phyloP scores from a whole-genome alignment of 2,888 invertebrate species.

The Gryllus longicercus region DNA sequence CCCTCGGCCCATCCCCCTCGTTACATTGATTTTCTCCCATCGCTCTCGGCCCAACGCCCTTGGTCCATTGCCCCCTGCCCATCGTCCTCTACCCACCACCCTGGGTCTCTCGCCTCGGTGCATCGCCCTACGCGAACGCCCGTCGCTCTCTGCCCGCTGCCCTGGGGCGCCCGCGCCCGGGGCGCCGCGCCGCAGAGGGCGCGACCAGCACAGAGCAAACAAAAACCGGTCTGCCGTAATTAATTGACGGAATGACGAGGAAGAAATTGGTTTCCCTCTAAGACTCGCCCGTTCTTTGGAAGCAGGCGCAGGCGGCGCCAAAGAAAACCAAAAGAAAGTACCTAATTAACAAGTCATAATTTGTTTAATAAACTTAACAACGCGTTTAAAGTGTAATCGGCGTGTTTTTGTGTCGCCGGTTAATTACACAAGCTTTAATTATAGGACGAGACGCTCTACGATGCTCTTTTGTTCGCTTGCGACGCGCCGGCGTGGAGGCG shows the following conservation, averaged over 20 bases:
- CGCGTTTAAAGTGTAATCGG: slow-evolving; percentile 30
- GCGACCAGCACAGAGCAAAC: not conserved
- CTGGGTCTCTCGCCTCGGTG: no score
- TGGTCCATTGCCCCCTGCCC: no score
- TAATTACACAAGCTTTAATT: slow-evolving; percentile 22
- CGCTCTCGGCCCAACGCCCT: no score
- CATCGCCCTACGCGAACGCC: no score
- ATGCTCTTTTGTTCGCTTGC: slow-evolving; percentile 1
- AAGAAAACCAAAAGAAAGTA: not conserved
- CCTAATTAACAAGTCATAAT: slow-evolving; percentile 32
- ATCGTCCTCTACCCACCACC: no score
- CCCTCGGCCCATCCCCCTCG: no score
- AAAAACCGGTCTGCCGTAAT: slow-evolving; percentile 23
- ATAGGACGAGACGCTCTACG: not conserved
- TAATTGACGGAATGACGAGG: slow-evolving; percentile 28
- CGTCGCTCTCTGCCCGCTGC: no score
- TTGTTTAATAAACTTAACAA: slow-evolving; percentile 33
- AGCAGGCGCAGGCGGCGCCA: not conserved
- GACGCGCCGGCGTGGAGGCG: not conserved
- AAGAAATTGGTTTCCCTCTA: slow-evolving; percentile 23
- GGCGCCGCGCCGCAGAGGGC: not conserved
- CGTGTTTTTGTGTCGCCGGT: slow-evolving; percentile 24
- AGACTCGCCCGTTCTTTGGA: slow-evolving; percentile 17
- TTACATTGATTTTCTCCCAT: no score
- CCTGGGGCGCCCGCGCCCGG: no score